Evolutionary conservation across 2,888 invertebrate genomes (phyloP), one percentile per base, ranked within the genome.

Genomic region (Phyto melanocephala): DNA sequence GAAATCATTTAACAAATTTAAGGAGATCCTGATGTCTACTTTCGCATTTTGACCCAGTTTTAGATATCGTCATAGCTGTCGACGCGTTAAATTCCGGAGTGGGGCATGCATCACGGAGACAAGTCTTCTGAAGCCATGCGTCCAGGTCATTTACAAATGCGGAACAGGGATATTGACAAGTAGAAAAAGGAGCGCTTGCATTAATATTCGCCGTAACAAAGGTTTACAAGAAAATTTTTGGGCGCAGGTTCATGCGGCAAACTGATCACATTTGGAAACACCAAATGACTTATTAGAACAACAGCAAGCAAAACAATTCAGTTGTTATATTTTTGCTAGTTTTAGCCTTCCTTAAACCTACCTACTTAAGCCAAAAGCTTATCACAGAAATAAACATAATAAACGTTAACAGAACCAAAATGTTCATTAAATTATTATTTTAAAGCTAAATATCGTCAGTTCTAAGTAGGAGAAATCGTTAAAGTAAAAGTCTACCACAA

Each of bases 121-220:
- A 87, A 88, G 45, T 79, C 81, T 52, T 85, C 86, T 70, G 84
- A 85, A 83, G 86, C 37, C 62, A 62, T 62, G 37, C 40, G 0
- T 62, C 62, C 6, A 62, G 40, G 11, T 37, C 22, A 28, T 35
- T 33, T 54, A 63, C 62, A 3, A 42, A 42, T 28, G 24, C 40
- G 13, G 45, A 63, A 15, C n/a, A 63, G 15, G 45, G 11, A 72
- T 85, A 17, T 86, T 90, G 20, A 87, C 90, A 50, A 86, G 86
- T 54, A 20, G 58, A 35, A 40, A 58, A 58, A 35, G 58, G 28
- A 42, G 60, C 40, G 20, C 40, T 60, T 40, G 60, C 60, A 24
- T 40, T 40, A n/a, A n/a, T n/a, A n/a, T n/a, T n/a, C n/a, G n/a
- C n/a, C 6, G 60, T 37, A 37, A 60, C 60, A 1, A 60, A 60